phyloP scores from a whole-genome alignment of 2,797 vertebrate species.

The Hippopotamyrus pictus region DNA sequence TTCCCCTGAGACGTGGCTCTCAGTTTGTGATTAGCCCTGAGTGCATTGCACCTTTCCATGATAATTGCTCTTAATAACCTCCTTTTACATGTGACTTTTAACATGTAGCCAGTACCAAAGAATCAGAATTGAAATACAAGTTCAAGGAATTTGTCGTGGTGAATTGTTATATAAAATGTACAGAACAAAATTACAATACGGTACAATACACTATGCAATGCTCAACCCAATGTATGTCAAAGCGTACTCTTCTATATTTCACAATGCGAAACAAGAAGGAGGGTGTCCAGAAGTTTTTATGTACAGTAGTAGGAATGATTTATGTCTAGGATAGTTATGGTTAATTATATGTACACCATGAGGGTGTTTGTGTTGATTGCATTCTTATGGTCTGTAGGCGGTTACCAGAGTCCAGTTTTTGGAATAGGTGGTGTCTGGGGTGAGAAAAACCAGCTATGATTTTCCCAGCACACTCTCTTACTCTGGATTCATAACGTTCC shows the following conservation, averaged over 20 bases:
- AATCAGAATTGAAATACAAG: background rate
- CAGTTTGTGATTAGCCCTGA: conserved; percentile 43
- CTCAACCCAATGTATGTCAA: background rate
- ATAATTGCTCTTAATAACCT: conserved; percentile 37
- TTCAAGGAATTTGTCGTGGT: background rate
- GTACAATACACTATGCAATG: background rate
- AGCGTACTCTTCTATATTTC: background rate
- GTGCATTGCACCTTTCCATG: conserved; percentile 32
- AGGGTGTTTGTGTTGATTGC: background rate
- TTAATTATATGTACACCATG: background rate
- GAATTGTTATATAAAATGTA: background rate
- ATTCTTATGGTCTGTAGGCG: background rate
- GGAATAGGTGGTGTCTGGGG: background rate
- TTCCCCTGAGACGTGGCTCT: conserved; percentile 41
- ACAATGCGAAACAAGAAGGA: background rate
- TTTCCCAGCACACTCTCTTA: background rate
- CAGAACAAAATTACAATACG: background rate
- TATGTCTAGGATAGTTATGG: background rate
- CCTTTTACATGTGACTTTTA: conserved; percentile 26
- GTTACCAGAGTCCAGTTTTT: background rate
- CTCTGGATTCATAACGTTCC: background rate
- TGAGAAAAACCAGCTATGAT: background rate
- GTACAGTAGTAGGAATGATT: background rate
- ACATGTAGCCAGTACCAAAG: background rate
- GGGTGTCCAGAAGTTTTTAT: background rate